These are phyloP conservation scores for Maconellicoccus hirsutus DNA, from an alignment of 1,140 invertebrate species.

Conservation along the genomic window DNA sequence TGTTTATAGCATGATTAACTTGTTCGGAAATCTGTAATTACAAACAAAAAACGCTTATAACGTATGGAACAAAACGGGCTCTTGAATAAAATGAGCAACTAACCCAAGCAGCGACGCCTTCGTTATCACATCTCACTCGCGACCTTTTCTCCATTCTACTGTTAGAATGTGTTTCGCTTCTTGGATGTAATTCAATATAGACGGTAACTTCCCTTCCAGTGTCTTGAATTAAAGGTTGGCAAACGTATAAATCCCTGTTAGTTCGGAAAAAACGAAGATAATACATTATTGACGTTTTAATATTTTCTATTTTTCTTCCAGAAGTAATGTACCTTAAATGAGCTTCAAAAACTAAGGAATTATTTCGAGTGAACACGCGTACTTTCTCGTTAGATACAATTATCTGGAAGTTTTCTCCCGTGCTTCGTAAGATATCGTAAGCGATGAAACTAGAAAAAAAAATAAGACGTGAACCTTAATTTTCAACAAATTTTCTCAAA, in stretches of 20 bases:
- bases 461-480: no score
- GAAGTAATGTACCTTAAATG: constrained; percentile 43
- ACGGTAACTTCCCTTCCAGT: constrained; percentile 40
- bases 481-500: no score
- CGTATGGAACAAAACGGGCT: no score
- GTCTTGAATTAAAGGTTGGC: constrained; percentile 41
- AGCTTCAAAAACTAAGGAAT: constrained; percentile 51
- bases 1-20: constrained; percentile 74
- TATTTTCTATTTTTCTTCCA: not conserved
- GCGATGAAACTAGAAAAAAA: constrained; percentile 53
- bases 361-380: constrained; percentile 49
- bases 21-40: constrained; percentile 47
- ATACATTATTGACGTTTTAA: not conserved
- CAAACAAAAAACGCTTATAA: constrained; percentile 20
- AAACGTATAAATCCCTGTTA: constrained; percentile 47
- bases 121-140: constrained; percentile 68
- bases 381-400: constrained; percentile 66
- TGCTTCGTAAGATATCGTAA: constrained; percentile 61
- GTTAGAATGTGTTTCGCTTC: constrained; percentile 38
- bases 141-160: constrained; percentile 50
- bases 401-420: constrained; percentile 54
- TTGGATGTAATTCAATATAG: constrained; percentile 67
- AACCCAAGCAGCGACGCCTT: constrained; percentile 64
- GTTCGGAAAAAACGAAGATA: not conserved
- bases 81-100: no score